Base-by-base conservation (phyloP, 2,797 vertebrate genomes). In the Notolepis coatsorum region DNA sequence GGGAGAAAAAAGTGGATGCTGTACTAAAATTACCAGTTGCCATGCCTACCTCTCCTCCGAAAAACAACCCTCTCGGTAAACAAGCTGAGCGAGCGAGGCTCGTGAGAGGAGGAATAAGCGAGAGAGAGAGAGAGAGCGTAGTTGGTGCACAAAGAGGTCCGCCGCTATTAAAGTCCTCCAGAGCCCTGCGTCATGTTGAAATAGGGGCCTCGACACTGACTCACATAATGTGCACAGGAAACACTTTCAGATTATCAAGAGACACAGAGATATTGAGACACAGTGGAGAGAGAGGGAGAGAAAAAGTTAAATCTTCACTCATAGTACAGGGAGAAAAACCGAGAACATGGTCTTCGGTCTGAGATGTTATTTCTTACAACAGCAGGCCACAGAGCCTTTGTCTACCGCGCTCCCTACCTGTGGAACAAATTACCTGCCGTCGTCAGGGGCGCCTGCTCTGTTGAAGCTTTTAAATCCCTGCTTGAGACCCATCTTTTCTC, bases 111-210 rank as follows among this genome's bases (percentile, higher is more conserved):
- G n/a, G n/a, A n/a, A n/a, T n/a, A n/a, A n/a, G n/a, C n/a, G n/a
- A n/a, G n/a, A n/a, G n/a, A n/a, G n/a, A 35, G 3, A 67, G 18
- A 59, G 6, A 61, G 18, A 45, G 45, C 28, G 28, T 21, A 31
- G 37, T 23, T 71, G 50, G 49, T 59, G 41, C 21, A 56, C 46
- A 72, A 62, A 23, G 35, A 59, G 5, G 41, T 15, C 46, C 53
- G 71, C 52, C 62, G 61, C 66, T 77, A 66, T 69, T 81, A 77
- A 69, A 74, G 52, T 71, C 7, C 65, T 56, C 45, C 20, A 30
- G 30, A 58, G 61, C 48, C 74, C 25, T 49, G 53, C 64, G 51
- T 62, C 48, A 60, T 45, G 48, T 7, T 68, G 62, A 72, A 71
- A 79, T 71, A 18, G 24, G 28, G 18, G 48, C 65, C 13, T 23